Conservation (phyloP, 2,113 vertebrate genomes). For the Pollachius pollachius region DNA sequence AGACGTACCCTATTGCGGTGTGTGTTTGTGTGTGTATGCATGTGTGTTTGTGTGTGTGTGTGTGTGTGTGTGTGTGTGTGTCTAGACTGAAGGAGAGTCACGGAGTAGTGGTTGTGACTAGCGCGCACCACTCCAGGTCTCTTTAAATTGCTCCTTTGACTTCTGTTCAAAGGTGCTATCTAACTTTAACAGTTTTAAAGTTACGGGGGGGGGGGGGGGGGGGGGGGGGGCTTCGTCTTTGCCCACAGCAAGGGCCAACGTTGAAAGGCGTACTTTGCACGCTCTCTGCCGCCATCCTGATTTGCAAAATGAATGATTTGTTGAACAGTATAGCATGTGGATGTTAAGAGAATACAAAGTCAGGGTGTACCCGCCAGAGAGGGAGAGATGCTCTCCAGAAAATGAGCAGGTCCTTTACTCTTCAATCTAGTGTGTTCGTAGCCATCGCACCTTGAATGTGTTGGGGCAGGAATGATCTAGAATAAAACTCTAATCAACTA, state of each 20-base stretch:
- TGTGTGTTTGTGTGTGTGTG: constrained; percentile 28
- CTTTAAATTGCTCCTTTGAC: constrained; percentile 76
- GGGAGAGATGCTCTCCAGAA: constrained; percentile 43
- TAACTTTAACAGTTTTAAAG: constrained; percentile 68
- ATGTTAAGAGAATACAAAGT: constrained; percentile 66
- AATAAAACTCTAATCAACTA: too few species aligned
- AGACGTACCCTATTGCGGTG: constrained; percentile 63
- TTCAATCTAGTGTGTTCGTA: constrained; percentile 26
- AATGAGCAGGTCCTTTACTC: constrained; percentile 2
- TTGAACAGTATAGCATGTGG: constrained; percentile 32
- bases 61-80: background rate
- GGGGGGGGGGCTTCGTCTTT: constrained; percentile 51
- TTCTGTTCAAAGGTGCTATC: constrained; percentile 63
- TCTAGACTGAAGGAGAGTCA: constrained; percentile 23
- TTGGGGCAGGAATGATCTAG: too few species aligned
- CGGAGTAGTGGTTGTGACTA: constrained; percentile 34
- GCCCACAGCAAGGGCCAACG: constrained; percentile 73
- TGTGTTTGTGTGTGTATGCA: constrained; percentile 41
- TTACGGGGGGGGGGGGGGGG: constrained; percentile 7
- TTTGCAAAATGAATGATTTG: constrained; percentile 58
- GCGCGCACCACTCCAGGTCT: constrained; percentile 66
- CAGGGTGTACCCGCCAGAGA: constrained; percentile 61
- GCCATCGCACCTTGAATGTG: too few species aligned
- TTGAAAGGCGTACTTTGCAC: constrained; percentile 63
- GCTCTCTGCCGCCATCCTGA: constrained; percentile 54